A percentile compares a stretch with the other conserved stretches of the same genome.
phyloP scores from a whole-genome alignment of 35 echinoderm and acorn worm genomes.

The Acanthaster planci region DNA sequence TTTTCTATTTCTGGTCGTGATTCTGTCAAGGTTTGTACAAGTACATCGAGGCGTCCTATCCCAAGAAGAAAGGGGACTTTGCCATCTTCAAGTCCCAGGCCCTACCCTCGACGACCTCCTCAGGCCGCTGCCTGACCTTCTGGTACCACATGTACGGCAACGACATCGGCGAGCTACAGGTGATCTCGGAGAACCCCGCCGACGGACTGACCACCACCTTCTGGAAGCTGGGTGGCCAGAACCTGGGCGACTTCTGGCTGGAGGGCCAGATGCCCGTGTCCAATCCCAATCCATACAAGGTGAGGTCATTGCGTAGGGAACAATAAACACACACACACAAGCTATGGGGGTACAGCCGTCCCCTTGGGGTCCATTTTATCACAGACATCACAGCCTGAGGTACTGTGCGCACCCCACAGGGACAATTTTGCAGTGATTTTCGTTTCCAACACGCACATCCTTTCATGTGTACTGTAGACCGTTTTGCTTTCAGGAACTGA shows the following conservation, averaged over 20 bases:
- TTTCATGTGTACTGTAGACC: too few relatives aligned
- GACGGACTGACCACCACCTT: background rate
- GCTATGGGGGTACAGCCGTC: background rate
- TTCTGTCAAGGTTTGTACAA: constrained; percentile 57
- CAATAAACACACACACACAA: too few relatives aligned
- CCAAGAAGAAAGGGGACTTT: constrained; percentile 34
- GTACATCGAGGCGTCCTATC: constrained; percentile 61
- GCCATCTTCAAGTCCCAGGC: constrained; percentile 49
- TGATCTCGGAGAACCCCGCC: background rate
- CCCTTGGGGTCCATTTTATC: background rate
- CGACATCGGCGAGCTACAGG: constrained; percentile 50
- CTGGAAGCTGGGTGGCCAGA: background rate
- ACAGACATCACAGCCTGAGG: too few relatives aligned
- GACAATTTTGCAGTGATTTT: too few relatives aligned
- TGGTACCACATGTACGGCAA: constrained; percentile 95
- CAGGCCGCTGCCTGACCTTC: constrained; percentile 66
- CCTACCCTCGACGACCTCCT: constrained; percentile 22
- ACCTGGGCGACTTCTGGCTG: background rate
- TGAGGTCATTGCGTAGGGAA: background rate
- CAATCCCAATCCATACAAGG: background rate
- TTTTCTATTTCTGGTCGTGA: background rate
- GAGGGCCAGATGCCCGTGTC: constrained; percentile 13
- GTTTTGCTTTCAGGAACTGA: too few relatives aligned
- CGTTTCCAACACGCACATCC: too few relatives aligned
- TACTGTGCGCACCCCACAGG: too few relatives aligned